Percentiles rank a stretch among this genome's conserved stretches.
phyloP scores from a whole-genome alignment of 2,888 invertebrate species.

The Chrysina gloriosa region DNA sequence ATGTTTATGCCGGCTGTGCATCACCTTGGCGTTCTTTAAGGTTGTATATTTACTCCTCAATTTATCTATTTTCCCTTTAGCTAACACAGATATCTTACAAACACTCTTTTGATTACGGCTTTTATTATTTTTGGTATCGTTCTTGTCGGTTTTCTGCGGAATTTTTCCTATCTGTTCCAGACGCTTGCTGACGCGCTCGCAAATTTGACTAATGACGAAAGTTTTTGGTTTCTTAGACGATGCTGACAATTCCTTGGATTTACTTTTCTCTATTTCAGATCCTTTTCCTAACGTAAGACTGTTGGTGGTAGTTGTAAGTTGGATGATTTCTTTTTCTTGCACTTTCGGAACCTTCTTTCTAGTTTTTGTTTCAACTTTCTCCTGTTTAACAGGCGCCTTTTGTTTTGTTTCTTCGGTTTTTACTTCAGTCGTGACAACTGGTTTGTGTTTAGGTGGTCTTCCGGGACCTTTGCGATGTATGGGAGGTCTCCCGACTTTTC shows the following conservation, averaged over 20 bases:
- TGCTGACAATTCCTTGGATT: slow-evolving; percentile 4
- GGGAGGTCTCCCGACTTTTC: slow-evolving; percentile 78
- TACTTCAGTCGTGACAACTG: slow-evolving; percentile 20
- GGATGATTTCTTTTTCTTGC: slow-evolving; percentile 46
- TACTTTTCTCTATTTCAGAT: slow-evolving; percentile 18
- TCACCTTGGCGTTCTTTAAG: slow-evolving; percentile 61
- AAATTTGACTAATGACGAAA: slow-evolving; percentile 56
- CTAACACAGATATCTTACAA: slow-evolving; percentile 56
- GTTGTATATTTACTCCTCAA: slow-evolving; percentile 57
- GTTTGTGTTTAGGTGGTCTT: slow-evolving; percentile 63
- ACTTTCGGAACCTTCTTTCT: slow-evolving; percentile 21
- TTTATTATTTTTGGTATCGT: slow-evolving; percentile 34
- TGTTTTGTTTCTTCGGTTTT: slow-evolving; percentile 33
- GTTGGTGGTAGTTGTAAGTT: slow-evolving; percentile 42
- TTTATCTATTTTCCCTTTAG: slow-evolving; percentile 56
- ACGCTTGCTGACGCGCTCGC: slow-evolving; percentile 59
- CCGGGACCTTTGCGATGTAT: slow-evolving; percentile 67
- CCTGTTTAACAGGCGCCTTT: slow-evolving; percentile 20
- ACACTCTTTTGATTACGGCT: slow-evolving; percentile 59
- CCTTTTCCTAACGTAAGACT: slow-evolving; percentile 47
- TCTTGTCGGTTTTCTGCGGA: slow-evolving; percentile 42
- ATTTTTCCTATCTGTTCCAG: slow-evolving; percentile 53
- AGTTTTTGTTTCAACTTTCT: slow-evolving; percentile 28
- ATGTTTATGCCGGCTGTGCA: slow-evolving; percentile 64
- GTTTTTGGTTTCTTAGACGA: slow-evolving; percentile 47